Evolutionary conservation across 1,140 invertebrate species (phyloP).

Genomic region (Himalopsyche phryganea): DNA sequence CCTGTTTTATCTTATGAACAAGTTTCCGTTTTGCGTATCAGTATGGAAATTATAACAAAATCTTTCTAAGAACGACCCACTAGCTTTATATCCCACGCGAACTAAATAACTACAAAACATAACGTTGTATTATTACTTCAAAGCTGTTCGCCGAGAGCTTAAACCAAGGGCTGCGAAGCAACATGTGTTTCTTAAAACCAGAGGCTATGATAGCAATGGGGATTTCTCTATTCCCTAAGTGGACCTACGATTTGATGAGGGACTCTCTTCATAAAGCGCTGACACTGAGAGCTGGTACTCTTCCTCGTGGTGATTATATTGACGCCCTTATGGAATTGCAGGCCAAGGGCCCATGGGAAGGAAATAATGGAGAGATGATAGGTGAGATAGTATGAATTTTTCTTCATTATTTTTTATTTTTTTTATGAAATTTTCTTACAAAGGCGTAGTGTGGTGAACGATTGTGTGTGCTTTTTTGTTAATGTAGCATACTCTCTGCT

Average conservation of each 20-base stretch:
- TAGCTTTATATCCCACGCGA: too few species aligned
- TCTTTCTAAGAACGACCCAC: too few species aligned
- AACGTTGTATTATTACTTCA: too few species aligned
- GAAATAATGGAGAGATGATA: slow-evolving; percentile 27
- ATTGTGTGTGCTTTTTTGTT: background rate
- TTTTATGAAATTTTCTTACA: background rate
- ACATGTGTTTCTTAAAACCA: slow-evolving; percentile 21
- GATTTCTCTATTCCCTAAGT: slow-evolving; percentile 15
- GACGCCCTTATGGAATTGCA: slow-evolving; percentile 16
- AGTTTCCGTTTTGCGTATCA: too few species aligned
- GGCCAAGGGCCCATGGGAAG: slow-evolving; percentile 23
- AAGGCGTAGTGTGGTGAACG: background rate
- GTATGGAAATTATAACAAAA: too few species aligned
- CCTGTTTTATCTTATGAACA: too few species aligned
- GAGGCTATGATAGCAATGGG: slow-evolving; percentile 11
- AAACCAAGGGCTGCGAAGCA: slow-evolving; percentile 14
- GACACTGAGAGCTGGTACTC: background rate
- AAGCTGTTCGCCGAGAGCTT: slow-evolving; percentile 10
- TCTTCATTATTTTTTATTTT: too few species aligned
- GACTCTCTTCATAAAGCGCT: background rate
- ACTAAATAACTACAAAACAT: too few species aligned
- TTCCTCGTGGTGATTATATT: slow-evolving; percentile 18
- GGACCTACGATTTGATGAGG: slow-evolving; percentile 11
- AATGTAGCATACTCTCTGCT: too few species aligned
- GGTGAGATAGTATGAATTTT: too few species aligned